Base-by-base conservation (phyloP, 2,113 vertebrate species). In the Leptosomus discolor region DNA sequence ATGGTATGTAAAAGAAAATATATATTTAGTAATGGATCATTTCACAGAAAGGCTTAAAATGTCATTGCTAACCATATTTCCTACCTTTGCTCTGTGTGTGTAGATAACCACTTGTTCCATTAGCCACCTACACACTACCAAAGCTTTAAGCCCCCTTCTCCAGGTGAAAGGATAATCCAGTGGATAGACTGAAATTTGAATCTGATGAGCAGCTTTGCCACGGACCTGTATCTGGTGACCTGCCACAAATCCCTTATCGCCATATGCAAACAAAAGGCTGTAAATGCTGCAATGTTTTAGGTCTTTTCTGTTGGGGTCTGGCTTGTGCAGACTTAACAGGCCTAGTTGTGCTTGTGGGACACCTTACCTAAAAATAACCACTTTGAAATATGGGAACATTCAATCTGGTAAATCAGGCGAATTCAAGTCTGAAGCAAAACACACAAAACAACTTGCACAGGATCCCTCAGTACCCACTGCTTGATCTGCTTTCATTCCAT, bases 41-140 rank as follows among this genome's bases (percentile, higher is more conserved):
- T 94, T 93, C 76, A 91, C 90, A 85, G 48, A 77, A 92, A 70
- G 29, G 17, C 48, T 97, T 87, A 94, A 94, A 96, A 94, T 91
- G 73, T 92, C 94, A 91, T 8, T 81, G 79, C 48, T 94, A 63
- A 45, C 56, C 51, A 3, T 75, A 56, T 81, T 93, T 92, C 89
- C 76, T 94, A 64, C 39, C 36, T 91, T 81, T 78, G 39, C 43
- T 91, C 37, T 68, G 9, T 45, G 22, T 54, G 18, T 68, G 39
- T 65, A 12, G 56, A 75, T 68, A 96, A 84, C 43, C 46, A 50
- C 26, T 94, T 94, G 57, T 86, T 90, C 82, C 41, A n/a, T 74
- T 92, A 94, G 71, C 82, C 46, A 77, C 39, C 64, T 77, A 74
- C 34, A 53, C 30, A 41, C 8, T 70, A 41, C 67, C 70, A 88